Percentiles rank a stretch among this genome's conserved stretches.
These are phyloP conservation scores for Bilobella aurantiaca DNA, from an alignment of 1,140 invertebrate species.

Conservation along the genomic window DNA sequence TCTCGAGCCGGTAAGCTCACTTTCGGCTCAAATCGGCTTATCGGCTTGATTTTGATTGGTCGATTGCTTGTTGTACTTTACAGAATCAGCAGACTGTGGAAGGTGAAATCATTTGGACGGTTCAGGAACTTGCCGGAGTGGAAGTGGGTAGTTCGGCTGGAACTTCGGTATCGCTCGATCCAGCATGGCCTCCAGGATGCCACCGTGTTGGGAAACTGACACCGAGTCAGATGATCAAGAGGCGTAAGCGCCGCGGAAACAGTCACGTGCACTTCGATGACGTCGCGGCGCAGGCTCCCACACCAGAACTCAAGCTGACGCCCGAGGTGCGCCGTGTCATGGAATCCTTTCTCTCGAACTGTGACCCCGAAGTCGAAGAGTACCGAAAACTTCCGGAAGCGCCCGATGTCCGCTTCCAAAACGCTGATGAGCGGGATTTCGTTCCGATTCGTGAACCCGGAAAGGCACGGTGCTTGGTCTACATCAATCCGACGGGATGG, in stretches of 20 bases:
- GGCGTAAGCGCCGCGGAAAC: background rate
- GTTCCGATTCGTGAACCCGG: background rate
- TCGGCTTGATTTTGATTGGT: no score
- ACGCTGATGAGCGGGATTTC: background rate
- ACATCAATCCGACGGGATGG: background rate
- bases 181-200: no score
- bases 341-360: background rate
- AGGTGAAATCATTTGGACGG: background rate
- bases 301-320: background rate
- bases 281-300: no score
- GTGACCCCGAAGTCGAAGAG: background rate
- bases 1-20: background rate
- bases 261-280: no score
- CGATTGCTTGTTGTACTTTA: no score
- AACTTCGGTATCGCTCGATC: no score
- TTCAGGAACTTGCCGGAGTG: background rate
- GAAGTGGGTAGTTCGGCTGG: no score
- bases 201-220: no score
- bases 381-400: background rate
- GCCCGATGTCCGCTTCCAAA: background rate
- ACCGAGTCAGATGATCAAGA: no score
- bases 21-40: no score
- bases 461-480: background rate
- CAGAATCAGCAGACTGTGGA: no score
- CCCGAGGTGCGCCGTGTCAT: background rate